Evolutionary conservation across 2,113 vertebrate species (phyloP).

Genomic region (Grantiella picta): DNA sequence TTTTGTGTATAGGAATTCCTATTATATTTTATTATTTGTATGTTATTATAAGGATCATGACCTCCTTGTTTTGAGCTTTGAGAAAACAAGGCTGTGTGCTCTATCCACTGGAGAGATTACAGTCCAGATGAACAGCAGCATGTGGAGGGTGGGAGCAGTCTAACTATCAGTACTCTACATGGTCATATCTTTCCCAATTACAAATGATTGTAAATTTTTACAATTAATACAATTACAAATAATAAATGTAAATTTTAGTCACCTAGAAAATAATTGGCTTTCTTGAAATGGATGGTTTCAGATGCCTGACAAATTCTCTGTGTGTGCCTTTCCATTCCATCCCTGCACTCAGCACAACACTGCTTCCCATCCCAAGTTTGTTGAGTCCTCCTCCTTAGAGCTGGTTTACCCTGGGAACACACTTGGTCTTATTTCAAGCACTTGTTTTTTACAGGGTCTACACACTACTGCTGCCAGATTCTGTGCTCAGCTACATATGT

Average conservation of each 20-base stretch:
- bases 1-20: not conserved
- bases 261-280: not conserved
- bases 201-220: accelerated
- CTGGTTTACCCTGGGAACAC: not conserved
- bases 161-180: not conserved
- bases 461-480: not conserved
- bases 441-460: not conserved
- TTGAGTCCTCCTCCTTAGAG: not conserved
- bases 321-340: not conserved
- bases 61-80: not conserved
- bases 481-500: not conserved
- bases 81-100: not conserved
- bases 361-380: not conserved
- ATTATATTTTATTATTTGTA: not conserved
- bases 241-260: not conserved
- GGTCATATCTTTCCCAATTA: not conserved
- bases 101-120: not conserved
- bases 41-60: not conserved
- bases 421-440: not conserved
- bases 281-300: not conserved
- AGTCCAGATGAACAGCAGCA: not conserved
- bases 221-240: too few species aligned
- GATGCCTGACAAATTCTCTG: not conserved
- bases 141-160: not conserved
- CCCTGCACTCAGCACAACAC: not conserved